Conservation (phyloP, 2,113 vertebrate genomes). For the Shinisaurus crocodilurus region DNA sequence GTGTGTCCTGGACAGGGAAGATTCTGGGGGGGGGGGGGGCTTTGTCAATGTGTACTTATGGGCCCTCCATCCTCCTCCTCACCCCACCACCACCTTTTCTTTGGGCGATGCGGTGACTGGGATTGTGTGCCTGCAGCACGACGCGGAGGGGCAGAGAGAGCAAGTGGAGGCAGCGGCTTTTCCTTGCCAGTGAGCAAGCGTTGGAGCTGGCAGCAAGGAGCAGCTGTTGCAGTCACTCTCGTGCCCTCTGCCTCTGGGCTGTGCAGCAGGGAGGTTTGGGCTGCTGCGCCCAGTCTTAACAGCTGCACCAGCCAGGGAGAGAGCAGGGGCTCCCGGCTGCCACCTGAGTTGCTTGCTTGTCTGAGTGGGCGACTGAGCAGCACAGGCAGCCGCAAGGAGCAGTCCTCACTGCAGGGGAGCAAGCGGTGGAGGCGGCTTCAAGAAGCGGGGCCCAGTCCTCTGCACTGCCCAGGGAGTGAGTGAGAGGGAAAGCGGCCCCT, state of each 20-base stretch:
- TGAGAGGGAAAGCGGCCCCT: not conserved
- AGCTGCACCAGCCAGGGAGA: not conserved
- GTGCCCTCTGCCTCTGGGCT: not conserved
- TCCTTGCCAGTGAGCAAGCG: not conserved
- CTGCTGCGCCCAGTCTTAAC: not conserved
- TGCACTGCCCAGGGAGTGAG: not conserved
- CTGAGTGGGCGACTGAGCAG: not conserved
- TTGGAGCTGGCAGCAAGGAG: not conserved
- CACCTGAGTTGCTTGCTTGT: not conserved
- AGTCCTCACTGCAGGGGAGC: not conserved
- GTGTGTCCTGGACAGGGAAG: not conserved
- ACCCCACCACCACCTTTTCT: not conserved
- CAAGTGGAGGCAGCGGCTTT: not conserved
- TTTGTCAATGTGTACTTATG: not conserved
- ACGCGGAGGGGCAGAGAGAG: too few relatives aligned
- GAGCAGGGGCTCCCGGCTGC: too few relatives aligned
- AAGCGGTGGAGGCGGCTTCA: not conserved
- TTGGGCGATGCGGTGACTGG: not conserved
- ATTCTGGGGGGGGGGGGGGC: not conserved
- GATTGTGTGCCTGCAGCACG: not conserved
- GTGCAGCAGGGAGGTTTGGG: not conserved
- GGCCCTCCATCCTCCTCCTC: not conserved
- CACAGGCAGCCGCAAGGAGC: not conserved
- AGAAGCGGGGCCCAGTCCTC: not conserved
- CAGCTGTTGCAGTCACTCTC: not conserved